phyloP scores from a whole-genome alignment of 2,888 invertebrate genomes.

The Sarcophaga caerulescens region DNA sequence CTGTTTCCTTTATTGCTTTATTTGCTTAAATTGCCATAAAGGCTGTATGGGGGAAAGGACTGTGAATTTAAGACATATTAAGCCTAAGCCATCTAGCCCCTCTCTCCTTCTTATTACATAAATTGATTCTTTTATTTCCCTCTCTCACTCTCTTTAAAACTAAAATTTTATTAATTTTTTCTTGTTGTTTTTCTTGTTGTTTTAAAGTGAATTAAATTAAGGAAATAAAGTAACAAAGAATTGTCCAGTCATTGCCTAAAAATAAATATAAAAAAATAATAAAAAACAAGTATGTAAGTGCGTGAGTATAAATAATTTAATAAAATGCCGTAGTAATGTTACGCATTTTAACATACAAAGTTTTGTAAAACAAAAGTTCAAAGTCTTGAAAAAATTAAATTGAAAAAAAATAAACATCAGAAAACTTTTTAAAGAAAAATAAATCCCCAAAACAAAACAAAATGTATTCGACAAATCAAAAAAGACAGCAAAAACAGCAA shows the following conservation, averaged over 20 bases:
- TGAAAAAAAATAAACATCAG: background rate
- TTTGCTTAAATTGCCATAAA: background rate
- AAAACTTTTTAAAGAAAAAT: background rate
- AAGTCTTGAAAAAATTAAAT: constrained; percentile 1
- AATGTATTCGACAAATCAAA: constrained; percentile 32
- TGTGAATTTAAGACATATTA: constrained; percentile 34
- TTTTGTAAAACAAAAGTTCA: too few relatives aligned
- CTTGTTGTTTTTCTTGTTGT: background rate
- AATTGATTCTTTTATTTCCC: background rate
- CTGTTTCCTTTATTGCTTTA: constrained; percentile 18
- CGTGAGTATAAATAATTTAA: background rate
- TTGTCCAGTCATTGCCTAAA: too few relatives aligned
- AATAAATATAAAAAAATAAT: too few relatives aligned
- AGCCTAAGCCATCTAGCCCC: background rate
- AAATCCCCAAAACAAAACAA: constrained; percentile 3
- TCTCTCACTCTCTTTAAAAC: background rate
- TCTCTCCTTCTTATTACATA: background rate
- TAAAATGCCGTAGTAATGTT: constrained; percentile 20
- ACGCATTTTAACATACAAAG: constrained; percentile 26
- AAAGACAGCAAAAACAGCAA: background rate
- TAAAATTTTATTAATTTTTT: background rate
- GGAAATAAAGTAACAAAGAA: too few relatives aligned
- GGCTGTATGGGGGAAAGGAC: background rate
- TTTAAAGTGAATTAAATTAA: background rate
- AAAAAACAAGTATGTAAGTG: background rate